phyloP scores from a whole-genome alignment of 2,113 vertebrate species.

The Barnardius zonarius region DNA sequence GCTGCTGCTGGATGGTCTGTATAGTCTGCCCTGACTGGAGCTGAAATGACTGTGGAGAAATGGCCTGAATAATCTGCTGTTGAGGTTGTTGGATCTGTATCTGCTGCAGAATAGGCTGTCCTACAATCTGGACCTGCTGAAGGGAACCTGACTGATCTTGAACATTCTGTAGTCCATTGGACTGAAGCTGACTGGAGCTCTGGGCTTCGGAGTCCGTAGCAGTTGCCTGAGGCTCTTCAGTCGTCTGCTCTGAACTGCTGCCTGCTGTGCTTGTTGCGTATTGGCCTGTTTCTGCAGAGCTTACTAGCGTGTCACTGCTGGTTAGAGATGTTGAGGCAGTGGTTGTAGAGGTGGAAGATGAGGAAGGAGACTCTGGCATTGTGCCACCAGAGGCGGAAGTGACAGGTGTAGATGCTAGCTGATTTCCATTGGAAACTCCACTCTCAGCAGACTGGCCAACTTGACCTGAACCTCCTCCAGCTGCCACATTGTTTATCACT shows the following conservation, averaged over 20 bases:
- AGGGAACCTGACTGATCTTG: constrained; percentile 84
- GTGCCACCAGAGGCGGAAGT: constrained; percentile 76
- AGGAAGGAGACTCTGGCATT: constrained; percentile 78
- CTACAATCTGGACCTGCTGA: constrained; percentile 94
- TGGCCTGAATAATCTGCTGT: constrained; percentile 83
- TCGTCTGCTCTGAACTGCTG: constrained; percentile 71
- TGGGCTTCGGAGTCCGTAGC: constrained; percentile 78
- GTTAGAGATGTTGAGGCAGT: constrained; percentile 77
- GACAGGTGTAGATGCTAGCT: constrained; percentile 79
- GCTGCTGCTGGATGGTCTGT: constrained; percentile 89
- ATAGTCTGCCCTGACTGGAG: constrained; percentile 89
- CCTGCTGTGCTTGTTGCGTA: constrained; percentile 77
- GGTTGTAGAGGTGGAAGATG: constrained; percentile 76
- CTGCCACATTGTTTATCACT: constrained; percentile 89
- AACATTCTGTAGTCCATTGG: constrained; percentile 89
- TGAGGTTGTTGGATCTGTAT: constrained; percentile 92
- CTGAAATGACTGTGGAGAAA: constrained; percentile 87
- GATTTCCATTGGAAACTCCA: constrained; percentile 90
- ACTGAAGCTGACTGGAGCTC: constrained; percentile 83
- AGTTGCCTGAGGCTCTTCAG: constrained; percentile 81
- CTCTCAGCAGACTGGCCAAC: constrained; percentile 87
- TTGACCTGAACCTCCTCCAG: constrained; percentile 85
- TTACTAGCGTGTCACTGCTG: constrained; percentile 76
- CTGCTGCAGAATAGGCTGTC: constrained; percentile 92
- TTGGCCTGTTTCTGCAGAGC: constrained; percentile 82